Evolutionary conservation across 2,113 vertebrate genomes (phyloP).

Genomic region (Carassius gibelio): DNA sequence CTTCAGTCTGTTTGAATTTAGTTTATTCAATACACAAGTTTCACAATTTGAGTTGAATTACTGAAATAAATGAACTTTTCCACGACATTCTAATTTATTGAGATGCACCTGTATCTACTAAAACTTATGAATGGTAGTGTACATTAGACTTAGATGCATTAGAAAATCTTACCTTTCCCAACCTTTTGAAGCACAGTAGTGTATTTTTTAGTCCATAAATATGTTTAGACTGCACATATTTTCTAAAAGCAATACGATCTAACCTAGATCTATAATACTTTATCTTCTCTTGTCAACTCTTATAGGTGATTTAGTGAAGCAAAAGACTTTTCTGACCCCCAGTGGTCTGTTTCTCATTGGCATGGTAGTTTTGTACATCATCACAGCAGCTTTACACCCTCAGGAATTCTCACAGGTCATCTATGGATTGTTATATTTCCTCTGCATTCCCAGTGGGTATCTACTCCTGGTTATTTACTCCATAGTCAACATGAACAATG

Average conservation of each 20-base stretch:
- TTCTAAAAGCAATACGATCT: neutral
- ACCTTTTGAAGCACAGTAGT: too few species aligned
- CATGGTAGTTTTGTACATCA: constrained; percentile 55
- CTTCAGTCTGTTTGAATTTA: too few species aligned
- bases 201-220: neutral
- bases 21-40: too few species aligned
- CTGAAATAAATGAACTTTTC: too few species aligned
- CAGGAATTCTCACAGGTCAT: constrained; percentile 64
- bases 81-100: too few species aligned
- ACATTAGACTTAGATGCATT: too few species aligned
- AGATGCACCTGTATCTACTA: neutral
- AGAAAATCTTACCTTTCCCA: too few species aligned
- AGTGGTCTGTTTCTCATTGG: constrained; percentile 63
- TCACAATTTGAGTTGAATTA: too few species aligned
- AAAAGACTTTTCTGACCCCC: constrained; percentile 61
- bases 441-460: constrained; percentile 67
- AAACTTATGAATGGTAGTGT: neutral
- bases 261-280: too few species aligned
- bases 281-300: neutral
- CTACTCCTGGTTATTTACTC: constrained; percentile 67
- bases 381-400: constrained; percentile 63
- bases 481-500: constrained; percentile 69
- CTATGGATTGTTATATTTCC: constrained; percentile 65
- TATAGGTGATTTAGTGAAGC: constrained; percentile 58
- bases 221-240: neutral